A percentile compares a stretch with the other conserved stretches of the same genome.
phyloP scores from a whole-genome alignment of 2,888 invertebrate species.

The Leucozona laternaria region DNA sequence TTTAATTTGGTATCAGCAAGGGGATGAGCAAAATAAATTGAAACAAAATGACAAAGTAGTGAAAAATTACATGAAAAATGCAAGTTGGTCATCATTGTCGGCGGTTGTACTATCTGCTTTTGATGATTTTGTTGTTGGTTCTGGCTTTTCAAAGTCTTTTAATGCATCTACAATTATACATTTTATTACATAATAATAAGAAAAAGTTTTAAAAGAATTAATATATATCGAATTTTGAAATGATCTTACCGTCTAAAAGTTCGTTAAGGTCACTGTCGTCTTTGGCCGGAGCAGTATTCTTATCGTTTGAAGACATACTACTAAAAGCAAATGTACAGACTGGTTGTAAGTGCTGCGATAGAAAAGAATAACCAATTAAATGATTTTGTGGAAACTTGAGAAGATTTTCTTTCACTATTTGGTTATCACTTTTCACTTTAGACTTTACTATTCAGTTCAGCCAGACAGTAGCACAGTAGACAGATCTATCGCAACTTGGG shows the following conservation, averaged over 20 bases:
- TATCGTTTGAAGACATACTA: slow-evolving; percentile 62
- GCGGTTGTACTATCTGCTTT: slow-evolving; percentile 81
- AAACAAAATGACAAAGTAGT: slow-evolving; percentile 7
- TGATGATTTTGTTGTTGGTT: slow-evolving; percentile 81
- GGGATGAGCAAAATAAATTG: slow-evolving; percentile 11
- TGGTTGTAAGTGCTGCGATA: not conserved
- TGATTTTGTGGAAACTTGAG: not conserved
- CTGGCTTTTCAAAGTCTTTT: slow-evolving; percentile 85
- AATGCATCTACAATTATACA: slow-evolving; percentile 86
- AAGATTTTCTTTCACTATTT: slow-evolving; percentile 26
- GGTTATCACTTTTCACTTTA: slow-evolving; percentile 30
- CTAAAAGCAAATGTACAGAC: not conserved
- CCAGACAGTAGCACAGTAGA: slow-evolving; percentile 9
- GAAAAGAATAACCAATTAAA: not conserved
- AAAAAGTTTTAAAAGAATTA: not conserved
- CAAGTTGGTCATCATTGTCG: slow-evolving; percentile 79
- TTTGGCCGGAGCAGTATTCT: slow-evolving; percentile 55
- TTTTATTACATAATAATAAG: slow-evolving; percentile 63
- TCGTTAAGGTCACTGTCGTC: slow-evolving; percentile 89
- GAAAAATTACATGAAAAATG: slow-evolving; percentile 81
- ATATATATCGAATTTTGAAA: slow-evolving; percentile 16
- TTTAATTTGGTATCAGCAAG: slow-evolving; percentile 10
- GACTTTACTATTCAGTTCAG: slow-evolving; percentile 11
- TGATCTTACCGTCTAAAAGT: slow-evolving; percentile 88
- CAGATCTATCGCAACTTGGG: slow-evolving; percentile 8